phyloP scores from a whole-genome alignment of 2,113 vertebrate species.

The Tychaedon coryphoeus region DNA sequence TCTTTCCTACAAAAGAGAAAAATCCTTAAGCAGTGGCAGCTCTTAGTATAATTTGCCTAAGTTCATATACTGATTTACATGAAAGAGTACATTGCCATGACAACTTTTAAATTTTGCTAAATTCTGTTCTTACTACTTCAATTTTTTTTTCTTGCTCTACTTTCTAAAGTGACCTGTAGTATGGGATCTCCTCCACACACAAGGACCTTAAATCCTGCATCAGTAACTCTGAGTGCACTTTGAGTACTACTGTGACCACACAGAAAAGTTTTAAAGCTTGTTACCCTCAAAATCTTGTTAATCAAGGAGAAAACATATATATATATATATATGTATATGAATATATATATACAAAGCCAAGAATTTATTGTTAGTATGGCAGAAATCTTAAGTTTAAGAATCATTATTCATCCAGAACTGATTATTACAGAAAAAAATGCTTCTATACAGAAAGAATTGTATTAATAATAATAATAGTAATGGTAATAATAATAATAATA shows the following conservation, averaged over 20 bases:
- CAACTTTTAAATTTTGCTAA: neutral
- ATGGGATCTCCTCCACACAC: neutral
- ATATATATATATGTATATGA: too few relatives aligned
- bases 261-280: neutral
- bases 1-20: neutral
- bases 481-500: neutral
- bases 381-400: neutral
- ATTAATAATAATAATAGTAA: neutral
- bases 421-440: neutral
- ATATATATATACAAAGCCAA: neutral
- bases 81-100: neutral
- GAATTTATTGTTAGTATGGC: neutral
- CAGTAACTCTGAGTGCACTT: neutral
- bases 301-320: neutral
- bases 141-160: neutral
- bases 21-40: neutral
- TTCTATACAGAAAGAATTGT: neutral
- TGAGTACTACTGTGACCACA: neutral
- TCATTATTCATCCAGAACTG: neutral
- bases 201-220: neutral
- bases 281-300: neutral
- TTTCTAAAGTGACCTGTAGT: neutral
- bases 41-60: neutral
- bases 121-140: neutral
- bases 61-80: constrained; percentile 8